phyloP scores from a whole-genome alignment of 2,113 vertebrate species.

The Gadus macrocephalus region DNA sequence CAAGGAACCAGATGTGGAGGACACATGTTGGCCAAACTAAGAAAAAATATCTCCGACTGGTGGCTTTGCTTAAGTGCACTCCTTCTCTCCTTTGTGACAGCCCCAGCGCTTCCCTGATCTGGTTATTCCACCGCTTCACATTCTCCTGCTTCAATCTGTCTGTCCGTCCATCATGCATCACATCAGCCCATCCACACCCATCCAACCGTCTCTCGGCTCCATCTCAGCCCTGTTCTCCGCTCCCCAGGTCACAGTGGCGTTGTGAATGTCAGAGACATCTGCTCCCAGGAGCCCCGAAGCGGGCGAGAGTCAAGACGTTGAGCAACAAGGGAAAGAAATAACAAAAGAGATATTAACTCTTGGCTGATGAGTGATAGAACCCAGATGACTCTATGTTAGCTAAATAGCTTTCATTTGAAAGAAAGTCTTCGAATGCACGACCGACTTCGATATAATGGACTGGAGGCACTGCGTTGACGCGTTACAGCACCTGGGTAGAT shows the following conservation, averaged over 20 bases:
- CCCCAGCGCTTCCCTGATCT: slow-evolving; percentile 37
- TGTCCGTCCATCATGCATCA: neutral
- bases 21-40: slow-evolving; percentile 51
- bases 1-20: slow-evolving; percentile 54
- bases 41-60: neutral
- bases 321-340: slow-evolving; percentile 8
- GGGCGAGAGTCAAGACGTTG: slow-evolving; percentile 4
- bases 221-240: slow-evolving; percentile 7
- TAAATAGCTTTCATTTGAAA: too few species aligned
- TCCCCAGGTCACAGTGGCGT: slow-evolving; percentile 16
- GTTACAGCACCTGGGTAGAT: too few species aligned
- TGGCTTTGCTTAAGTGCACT: slow-evolving; percentile 9
- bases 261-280: slow-evolving; percentile 42
- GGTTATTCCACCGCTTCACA: slow-evolving; percentile 49
- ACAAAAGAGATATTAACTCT: slow-evolving; percentile 8
- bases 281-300: slow-evolving; percentile 37
- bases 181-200: too few species aligned
- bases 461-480: too few species aligned
- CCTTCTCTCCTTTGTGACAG: slow-evolving; percentile 8
- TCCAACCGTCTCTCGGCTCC: slow-evolving; percentile 20
- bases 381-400: too few species aligned
- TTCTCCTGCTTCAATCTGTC: slow-evolving; percentile 8
- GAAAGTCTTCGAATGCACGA: too few species aligned
- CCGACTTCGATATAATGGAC: too few species aligned
- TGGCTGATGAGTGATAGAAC: slow-evolving; percentile 12